Evolutionary conservation across 2,888 invertebrate genomes (phyloP).

Genomic region (Zygothrica quintamaculata): DNA sequence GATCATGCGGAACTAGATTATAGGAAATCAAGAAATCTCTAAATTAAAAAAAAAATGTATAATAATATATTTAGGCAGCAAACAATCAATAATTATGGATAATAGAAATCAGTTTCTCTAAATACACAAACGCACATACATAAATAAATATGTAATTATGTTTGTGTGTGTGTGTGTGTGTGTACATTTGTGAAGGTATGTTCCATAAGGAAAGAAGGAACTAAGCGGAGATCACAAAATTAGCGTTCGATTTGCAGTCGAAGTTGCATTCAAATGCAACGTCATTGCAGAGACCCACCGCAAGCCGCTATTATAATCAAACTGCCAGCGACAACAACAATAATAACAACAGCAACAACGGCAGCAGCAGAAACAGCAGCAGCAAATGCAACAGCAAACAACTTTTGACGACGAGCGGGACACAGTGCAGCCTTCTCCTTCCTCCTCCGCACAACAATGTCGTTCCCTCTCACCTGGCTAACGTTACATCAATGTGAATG

Average conservation of each 20-base stretch:
- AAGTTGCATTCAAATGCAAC: conserved; percentile 70
- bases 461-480: conserved; percentile 67
- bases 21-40: no score
- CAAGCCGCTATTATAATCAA: conserved; percentile 75
- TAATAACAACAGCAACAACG: conserved; percentile 37
- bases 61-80: no score
- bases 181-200: neutral
- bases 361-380: conserved; percentile 32
- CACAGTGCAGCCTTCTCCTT: conserved; percentile 32
- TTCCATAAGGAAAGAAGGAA: conserved; percentile 27
- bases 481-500: conserved; percentile 69
- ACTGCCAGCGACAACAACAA: conserved; percentile 43
- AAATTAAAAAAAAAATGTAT: no score
- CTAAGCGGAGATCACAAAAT: conserved; percentile 55
- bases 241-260: conserved; percentile 64
- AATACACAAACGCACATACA: no score
- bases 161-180: neutral
- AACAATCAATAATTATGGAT: conserved; percentile 36
- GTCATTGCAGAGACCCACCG: conserved; percentile 76
- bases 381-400: conserved; percentile 43
- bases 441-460: conserved; percentile 7
- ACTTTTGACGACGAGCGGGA: conserved; percentile 57
- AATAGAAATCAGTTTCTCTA: no score
- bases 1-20: no score
- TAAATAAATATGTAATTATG: neutral